Percentiles rank a stretch among this genome's conserved stretches.
phyloP scores from a whole-genome alignment of 2,888 invertebrate genomes.

The Nomada lathburiana region DNA sequence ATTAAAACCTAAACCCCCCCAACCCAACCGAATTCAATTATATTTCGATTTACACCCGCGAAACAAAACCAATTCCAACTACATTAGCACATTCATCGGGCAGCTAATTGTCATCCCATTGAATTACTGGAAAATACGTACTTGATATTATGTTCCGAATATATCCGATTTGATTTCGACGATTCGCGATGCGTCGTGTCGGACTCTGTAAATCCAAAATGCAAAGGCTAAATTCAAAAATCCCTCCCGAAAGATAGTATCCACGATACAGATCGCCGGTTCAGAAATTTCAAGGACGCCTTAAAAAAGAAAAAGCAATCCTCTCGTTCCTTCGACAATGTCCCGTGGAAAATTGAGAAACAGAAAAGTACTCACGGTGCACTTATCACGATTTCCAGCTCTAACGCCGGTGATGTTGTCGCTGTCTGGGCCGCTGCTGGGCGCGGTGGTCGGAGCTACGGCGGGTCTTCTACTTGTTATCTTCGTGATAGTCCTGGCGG shows the following conservation, averaged over 20 bases:
- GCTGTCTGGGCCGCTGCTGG: slow-evolving; percentile 81
- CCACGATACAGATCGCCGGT: background rate
- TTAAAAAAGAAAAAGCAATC: slow-evolving; percentile 5
- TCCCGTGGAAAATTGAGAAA: background rate
- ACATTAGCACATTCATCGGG: too few relatives aligned
- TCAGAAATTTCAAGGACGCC: too few relatives aligned
- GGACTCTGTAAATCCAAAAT: background rate
- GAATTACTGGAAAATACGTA: too few relatives aligned
- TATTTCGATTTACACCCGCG: background rate
- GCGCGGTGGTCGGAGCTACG: slow-evolving; percentile 81
- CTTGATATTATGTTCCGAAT: too few relatives aligned
- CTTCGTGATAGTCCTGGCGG: slow-evolving; percentile 80
- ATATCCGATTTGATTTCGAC: too few relatives aligned
- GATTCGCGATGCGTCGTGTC: too few relatives aligned
- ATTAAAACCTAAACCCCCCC: background rate
- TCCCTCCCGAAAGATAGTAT: background rate
- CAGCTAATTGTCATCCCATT: too few relatives aligned
- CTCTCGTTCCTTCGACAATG: slow-evolving; percentile 26
- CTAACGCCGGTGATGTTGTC: slow-evolving; percentile 82
- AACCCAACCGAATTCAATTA: background rate
- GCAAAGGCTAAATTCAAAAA: background rate
- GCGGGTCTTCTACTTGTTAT: slow-evolving; percentile 81
- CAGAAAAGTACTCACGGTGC: background rate
- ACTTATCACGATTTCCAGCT: slow-evolving; percentile 71
- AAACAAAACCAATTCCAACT: too few relatives aligned